Evolutionary conservation across 2,888 invertebrate genomes (phyloP).

Genomic region (Stratiomys singularior): DNA sequence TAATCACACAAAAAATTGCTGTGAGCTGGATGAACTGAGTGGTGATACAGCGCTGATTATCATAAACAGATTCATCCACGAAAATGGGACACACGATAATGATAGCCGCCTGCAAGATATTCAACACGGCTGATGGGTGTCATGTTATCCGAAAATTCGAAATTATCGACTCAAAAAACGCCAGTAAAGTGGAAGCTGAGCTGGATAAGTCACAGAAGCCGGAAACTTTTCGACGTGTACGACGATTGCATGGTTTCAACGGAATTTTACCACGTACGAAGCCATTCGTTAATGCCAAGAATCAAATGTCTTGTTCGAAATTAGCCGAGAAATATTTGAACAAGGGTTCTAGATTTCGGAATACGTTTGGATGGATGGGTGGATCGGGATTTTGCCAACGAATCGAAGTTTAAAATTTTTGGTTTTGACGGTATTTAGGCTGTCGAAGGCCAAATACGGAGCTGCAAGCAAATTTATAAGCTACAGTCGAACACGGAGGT

Average conservation of each 20-base stretch:
- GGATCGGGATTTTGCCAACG: not conserved
- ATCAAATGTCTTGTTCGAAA: too few relatives aligned
- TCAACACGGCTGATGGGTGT: not conserved
- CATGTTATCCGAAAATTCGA: constrained; percentile 8
- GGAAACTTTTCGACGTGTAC: not conserved
- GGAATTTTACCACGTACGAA: not conserved
- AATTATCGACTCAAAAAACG: constrained; percentile 28
- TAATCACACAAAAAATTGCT: too few relatives aligned
- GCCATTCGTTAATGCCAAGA: too few relatives aligned
- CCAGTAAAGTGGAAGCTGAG: constrained; percentile 30
- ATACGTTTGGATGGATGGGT: too few relatives aligned
- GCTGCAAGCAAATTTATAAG: too few relatives aligned
- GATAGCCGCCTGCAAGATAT: not conserved
- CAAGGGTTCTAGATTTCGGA: too few relatives aligned
- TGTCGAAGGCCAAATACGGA: not conserved
- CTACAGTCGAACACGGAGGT: too few relatives aligned
- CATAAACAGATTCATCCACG: too few relatives aligned
- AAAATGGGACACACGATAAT: too few relatives aligned
- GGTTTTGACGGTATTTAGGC: not conserved
- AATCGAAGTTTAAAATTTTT: not conserved
- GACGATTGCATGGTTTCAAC: too few relatives aligned
- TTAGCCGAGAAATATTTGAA: too few relatives aligned
- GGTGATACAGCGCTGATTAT: not conserved
- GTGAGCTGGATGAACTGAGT: not conserved
- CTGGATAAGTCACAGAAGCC: not conserved